phyloP scores from a whole-genome alignment of 2,797 vertebrate genomes.

The Schizopygopsis malacanthus region DNA sequence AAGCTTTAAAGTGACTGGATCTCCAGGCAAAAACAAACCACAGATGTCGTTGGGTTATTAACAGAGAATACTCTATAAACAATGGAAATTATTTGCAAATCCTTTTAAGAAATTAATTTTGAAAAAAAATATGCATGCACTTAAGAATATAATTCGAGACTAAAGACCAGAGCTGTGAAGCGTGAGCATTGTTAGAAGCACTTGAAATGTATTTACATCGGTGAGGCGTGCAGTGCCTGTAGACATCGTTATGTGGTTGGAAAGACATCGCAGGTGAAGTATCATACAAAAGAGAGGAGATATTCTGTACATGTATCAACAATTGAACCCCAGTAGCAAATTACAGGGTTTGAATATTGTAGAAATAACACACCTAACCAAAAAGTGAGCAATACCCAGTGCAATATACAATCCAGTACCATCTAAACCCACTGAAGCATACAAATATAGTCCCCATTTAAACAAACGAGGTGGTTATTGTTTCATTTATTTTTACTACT shows the following conservation, averaged over 20 bases:
- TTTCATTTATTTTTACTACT: constrained; percentile 24
- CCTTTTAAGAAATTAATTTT: background rate
- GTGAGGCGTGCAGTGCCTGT: background rate
- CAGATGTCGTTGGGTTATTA: background rate
- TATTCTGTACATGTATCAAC: constrained; percentile 33
- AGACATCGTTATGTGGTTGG: background rate
- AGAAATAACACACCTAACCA: background rate
- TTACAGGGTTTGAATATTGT: constrained; percentile 1
- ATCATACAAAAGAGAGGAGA: constrained; percentile 20
- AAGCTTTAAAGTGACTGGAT: background rate
- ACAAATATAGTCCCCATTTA: constrained; percentile 24
- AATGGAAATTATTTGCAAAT: background rate
- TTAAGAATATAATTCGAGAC: background rate
- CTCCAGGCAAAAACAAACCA: background rate
- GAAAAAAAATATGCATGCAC: background rate
- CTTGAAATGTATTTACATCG: constrained; percentile 36
- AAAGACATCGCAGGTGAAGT: constrained; percentile 4
- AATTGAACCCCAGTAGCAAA: background rate
- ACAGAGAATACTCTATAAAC: background rate
- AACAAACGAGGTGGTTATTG: constrained; percentile 26
- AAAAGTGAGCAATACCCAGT: background rate
- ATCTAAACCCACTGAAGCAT: background rate
- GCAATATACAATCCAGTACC: background rate
- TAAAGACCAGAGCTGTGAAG: background rate
- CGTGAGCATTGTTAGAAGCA: constrained; percentile 24